Base-by-base conservation (phyloP, 2,797 vertebrate species). In the Carduelis carduelis region DNA sequence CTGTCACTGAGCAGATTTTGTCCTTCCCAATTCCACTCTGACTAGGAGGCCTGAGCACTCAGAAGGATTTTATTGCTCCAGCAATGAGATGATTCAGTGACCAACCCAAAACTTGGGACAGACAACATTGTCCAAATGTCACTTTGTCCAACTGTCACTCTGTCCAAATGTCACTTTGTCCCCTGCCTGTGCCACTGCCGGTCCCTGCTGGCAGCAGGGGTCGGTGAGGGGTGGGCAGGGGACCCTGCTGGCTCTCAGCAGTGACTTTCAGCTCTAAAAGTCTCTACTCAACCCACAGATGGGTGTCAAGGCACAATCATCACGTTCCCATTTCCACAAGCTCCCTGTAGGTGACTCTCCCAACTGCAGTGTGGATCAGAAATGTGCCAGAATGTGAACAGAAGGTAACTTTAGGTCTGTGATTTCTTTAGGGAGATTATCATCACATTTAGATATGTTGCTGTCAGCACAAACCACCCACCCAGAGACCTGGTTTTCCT, bases 401-500 rank as follows among this genome's bases (percentile, higher is more conserved):
- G 24, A 74, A 93, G 90, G 64, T 80, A 80, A 77, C 83, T 95
- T 85, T 71, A 65, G 83, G 61, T 77, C 75, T 87, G 66, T 83
- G 89, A 61, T 71, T 87, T 78, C 90, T 92, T 64, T 83, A 44
- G 32, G 81, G 92, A 47, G 90, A 78, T 71, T 60, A 53, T 17
- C 26, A 49, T 74, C 91, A 53, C 27, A 74, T 87, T 93, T 85
- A 92, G 87, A 43, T 87, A 53, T 50, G 22, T n/a, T 70, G 68
- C 78, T 95, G 84, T 93, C 92, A 94, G 81, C 89, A 92, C 78
- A 80, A 95, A 89, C 78, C 87, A 55, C 92, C 89, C 89, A 93
- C 81, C 57, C 75, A 27, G 81, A 70, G 71, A 77, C 86, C 78
- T 47, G 68, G 60, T 65, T 85, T 92, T 92, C 71, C 83, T 32